Percentiles rank a stretch among this genome's conserved stretches.
These are phyloP conservation scores for Takifugu bimaculatus DNA, from an alignment of 2,113 vertebrate genomes.

Conservation along the genomic window DNA sequence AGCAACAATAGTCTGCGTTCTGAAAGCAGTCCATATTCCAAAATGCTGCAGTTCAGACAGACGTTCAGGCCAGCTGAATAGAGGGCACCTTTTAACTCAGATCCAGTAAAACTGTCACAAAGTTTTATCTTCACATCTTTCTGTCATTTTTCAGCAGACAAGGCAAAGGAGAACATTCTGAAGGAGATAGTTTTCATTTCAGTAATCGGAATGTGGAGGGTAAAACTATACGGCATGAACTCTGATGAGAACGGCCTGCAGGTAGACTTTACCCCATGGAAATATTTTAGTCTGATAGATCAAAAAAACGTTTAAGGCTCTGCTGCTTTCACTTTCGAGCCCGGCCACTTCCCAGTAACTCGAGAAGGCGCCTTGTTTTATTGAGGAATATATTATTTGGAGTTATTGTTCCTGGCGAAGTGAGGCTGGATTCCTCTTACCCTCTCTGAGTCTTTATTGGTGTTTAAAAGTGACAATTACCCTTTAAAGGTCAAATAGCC, in stretches of 20 bases:
- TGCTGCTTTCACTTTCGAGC: conserved; percentile 48
- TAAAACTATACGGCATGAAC: conserved; percentile 35
- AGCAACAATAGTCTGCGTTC: conserved; percentile 51
- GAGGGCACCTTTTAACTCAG: conserved; percentile 56
- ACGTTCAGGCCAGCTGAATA: conserved; percentile 58
- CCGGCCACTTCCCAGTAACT: conserved; percentile 48
- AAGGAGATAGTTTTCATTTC: conserved; percentile 20
- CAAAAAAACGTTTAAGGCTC: conserved; percentile 7
- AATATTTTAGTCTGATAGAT: conserved; percentile 47
- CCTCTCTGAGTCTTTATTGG: conserved; percentile 59
- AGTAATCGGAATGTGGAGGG: conserved; percentile 13
- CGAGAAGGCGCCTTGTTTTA: conserved; percentile 43
- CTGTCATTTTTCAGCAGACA: conserved; percentile 39
- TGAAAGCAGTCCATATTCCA: conserved; percentile 57
- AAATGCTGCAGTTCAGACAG: conserved; percentile 53
- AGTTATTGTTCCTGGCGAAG: conserved; percentile 67
- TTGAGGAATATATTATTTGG: conserved; percentile 65
- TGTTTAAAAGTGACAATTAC: conserved; percentile 75
- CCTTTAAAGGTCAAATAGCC: conserved; percentile 77
- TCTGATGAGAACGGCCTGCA: conserved; percentile 38
- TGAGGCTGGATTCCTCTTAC: conserved; percentile 51
- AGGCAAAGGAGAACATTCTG: conserved; percentile 24
- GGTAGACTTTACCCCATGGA: conserved; percentile 51
- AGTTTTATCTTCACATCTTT: conserved; percentile 44
- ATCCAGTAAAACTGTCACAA: conserved; percentile 55